These are phyloP conservation scores for Propithecus perrieri DNA, from an alignment of 2,797 vertebrate genomes.

Conservation along the genomic window DNA sequence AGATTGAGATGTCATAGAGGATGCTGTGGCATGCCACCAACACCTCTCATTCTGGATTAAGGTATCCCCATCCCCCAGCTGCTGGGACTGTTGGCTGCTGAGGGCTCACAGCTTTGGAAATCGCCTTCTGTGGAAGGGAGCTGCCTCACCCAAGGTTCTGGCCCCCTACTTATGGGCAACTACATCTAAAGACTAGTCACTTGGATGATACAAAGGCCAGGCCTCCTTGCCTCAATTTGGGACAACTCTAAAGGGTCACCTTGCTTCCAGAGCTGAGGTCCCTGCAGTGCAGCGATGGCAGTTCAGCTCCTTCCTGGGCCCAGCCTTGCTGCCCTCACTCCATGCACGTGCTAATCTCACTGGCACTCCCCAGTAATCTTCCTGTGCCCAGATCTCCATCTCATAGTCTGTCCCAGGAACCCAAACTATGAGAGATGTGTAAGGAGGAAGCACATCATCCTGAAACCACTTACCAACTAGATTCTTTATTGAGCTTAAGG, in stretches of 20 bases:
- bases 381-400: neutral
- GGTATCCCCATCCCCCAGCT: neutral
- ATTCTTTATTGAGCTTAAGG: neutral
- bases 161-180: neutral
- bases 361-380: neutral
- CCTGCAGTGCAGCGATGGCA: neutral
- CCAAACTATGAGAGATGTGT: neutral
- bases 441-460: neutral
- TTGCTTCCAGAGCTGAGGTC: neutral
- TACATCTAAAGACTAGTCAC: neutral
- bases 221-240: neutral
- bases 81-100: neutral
- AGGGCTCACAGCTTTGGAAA: neutral
- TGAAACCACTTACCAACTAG: neutral
- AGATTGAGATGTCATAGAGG: neutral
- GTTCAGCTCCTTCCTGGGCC: neutral
- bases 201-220: neutral
- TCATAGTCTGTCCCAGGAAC: neutral
- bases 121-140: neutral
- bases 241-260: neutral
- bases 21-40: neutral
- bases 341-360: neutral
- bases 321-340: neutral
- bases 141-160: neutral
- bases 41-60: neutral